Percentiles rank a stretch among this genome's conserved stretches.
Evolutionary conservation across 2,113 vertebrate species (phyloP).

Genomic region (Grallaria varia): DNA sequence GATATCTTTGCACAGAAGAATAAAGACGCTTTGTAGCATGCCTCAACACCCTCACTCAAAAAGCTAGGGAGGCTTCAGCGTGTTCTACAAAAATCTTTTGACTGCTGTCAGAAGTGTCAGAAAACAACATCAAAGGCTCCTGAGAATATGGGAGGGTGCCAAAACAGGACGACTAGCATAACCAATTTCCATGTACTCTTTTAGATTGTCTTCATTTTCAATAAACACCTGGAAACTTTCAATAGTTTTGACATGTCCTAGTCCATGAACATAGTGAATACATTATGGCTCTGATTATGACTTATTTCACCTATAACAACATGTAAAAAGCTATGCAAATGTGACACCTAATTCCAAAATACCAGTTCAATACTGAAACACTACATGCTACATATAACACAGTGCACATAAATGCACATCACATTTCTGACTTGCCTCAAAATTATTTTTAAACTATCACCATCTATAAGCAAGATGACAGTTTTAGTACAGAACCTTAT

Average conservation of each 20-base stretch:
- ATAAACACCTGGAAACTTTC: neutral
- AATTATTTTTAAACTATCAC: neutral
- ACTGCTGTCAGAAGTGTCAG: neutral
- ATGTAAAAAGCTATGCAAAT: neutral
- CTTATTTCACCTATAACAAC: neutral
- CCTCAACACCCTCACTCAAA: neutral
- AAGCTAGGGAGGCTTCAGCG: neutral
- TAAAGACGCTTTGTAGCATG: neutral
- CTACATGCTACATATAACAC: neutral
- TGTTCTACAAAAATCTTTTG: slow-evolving; percentile 3
- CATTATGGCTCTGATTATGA: neutral
- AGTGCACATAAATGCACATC: neutral
- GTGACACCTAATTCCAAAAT: neutral
- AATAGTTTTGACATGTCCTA: neutral
- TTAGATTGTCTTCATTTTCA: neutral
- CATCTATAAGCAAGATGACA: neutral
- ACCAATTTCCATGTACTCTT: neutral
- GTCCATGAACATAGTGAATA: neutral
- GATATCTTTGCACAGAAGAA: neutral
- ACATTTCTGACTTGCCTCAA: neutral
- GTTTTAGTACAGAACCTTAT: neutral
- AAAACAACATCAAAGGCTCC: slow-evolving; percentile 9
- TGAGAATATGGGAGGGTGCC: neutral
- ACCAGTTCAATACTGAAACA: neutral
- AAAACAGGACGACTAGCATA: neutral